A percentile compares a stretch with the other conserved stretches of the same genome.
phyloP scores from a whole-genome alignment of 2,888 invertebrate species.

The Isoperla grammatica region DNA sequence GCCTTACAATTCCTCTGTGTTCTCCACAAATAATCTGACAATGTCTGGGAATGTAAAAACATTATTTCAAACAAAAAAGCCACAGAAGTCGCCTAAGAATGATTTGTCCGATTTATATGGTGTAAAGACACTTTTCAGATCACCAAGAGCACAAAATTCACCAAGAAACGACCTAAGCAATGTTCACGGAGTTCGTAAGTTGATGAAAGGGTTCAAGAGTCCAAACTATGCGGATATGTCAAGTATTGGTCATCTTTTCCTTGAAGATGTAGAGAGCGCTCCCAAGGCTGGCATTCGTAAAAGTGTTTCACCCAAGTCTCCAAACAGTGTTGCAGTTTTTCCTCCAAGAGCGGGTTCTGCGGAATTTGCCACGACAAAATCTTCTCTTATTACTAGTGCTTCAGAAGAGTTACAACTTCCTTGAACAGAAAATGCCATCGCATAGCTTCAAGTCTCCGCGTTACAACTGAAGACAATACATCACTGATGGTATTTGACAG shows the following conservation, averaged over 20 bases:
- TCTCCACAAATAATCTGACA: conserved; percentile 34
- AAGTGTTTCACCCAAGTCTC: too few species aligned
- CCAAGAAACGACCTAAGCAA: conserved; percentile 44
- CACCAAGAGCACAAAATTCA: conserved; percentile 36
- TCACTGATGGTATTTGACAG: too few species aligned
- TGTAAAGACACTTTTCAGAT: conserved; percentile 42
- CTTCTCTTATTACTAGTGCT: too few species aligned
- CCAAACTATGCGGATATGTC: conserved; percentile 17
- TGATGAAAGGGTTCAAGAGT: conserved; percentile 37
- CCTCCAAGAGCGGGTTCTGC: too few species aligned
- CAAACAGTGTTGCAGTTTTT: too few species aligned
- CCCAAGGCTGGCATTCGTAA: too few species aligned
- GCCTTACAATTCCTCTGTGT: conserved; percentile 34
- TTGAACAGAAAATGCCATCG: too few species aligned
- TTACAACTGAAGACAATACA: too few species aligned
- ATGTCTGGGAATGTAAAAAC: conserved; percentile 34
- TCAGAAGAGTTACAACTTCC: too few species aligned
- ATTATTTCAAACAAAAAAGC: conserved; percentile 32
- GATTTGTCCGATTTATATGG: conserved; percentile 46
- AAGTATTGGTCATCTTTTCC: neutral
- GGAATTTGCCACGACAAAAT: too few species aligned
- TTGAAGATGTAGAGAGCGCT: too few species aligned
- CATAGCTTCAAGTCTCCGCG: too few species aligned
- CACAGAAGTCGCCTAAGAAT: conserved; percentile 40
- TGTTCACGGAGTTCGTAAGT: conserved; percentile 42